These are phyloP conservation scores for Tolmerus cingulatus DNA, from an alignment of 2,888 invertebrate genomes.

Conservation along the genomic window DNA sequence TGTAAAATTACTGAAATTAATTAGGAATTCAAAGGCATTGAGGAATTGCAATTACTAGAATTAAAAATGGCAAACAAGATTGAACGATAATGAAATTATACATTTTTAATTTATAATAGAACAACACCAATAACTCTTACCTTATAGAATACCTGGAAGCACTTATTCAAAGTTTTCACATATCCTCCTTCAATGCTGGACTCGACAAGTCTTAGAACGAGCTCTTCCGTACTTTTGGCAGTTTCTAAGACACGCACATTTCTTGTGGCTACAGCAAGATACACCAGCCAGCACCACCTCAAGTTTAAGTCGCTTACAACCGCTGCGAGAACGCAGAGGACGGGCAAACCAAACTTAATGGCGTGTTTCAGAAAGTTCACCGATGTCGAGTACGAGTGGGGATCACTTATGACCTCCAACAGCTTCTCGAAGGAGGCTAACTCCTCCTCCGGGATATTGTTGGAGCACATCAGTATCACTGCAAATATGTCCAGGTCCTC, in stretches of 20 bases:
- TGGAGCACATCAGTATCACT: conserved; percentile 58
- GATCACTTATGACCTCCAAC: conserved; percentile 55
- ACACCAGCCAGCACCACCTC: conserved; percentile 61
- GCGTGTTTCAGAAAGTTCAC: conserved; percentile 56
- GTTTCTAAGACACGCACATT: conserved; percentile 41
- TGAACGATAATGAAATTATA: too few relatives aligned
- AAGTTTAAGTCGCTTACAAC: conserved; percentile 54
- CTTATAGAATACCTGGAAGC: conserved; percentile 75
- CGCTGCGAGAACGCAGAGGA: conserved; percentile 59
- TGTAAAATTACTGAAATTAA: too few relatives aligned
- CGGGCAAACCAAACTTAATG: conserved; percentile 55
- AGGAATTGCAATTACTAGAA: too few relatives aligned
- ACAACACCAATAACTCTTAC: conserved; percentile 64
- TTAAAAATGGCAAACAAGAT: too few relatives aligned
- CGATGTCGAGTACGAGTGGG: conserved; percentile 53
- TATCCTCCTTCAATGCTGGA: conserved; percentile 66
- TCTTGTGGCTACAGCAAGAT: conserved; percentile 58
- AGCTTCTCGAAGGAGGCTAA: conserved; percentile 52
- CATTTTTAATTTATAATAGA: too few relatives aligned
- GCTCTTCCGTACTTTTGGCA: conserved; percentile 50
- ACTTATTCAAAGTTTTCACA: conserved; percentile 70
- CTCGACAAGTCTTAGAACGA: conserved; percentile 56
- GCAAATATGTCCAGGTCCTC: conserved; percentile 59
- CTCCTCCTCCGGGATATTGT: conserved; percentile 51
- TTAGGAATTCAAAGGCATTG: too few relatives aligned